A percentile compares a stretch with the other conserved stretches of the same genome.
These are phyloP conservation scores for Apodemia mormo DNA, from an alignment of 2,888 invertebrate species.

Conservation along the genomic window DNA sequence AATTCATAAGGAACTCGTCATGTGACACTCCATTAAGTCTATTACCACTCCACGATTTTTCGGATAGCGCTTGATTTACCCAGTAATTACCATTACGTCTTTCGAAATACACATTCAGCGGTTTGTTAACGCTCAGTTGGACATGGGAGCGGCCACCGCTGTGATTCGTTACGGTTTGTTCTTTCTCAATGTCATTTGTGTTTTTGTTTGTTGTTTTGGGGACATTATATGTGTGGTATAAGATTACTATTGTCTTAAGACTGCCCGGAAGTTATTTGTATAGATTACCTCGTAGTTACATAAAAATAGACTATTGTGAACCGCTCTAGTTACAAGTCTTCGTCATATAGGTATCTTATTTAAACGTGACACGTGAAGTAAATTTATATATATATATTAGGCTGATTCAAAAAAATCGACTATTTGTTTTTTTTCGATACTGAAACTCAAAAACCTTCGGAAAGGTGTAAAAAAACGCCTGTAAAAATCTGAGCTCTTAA, in stretches of 20 bases:
- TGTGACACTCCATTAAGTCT: neutral
- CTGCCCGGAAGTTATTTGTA: neutral
- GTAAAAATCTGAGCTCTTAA: too few relatives aligned
- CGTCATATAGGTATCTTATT: too few relatives aligned
- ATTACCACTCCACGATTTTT: neutral
- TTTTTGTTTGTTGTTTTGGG: slow-evolving; percentile 2
- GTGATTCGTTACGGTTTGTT: slow-evolving; percentile 48
- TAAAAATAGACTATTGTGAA: neutral
- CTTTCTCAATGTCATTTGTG: slow-evolving; percentile 41
- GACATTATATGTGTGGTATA: neutral
- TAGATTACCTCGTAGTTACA: neutral
- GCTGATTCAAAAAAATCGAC: too few relatives aligned
- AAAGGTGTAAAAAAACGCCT: too few relatives aligned
- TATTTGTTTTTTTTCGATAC: too few relatives aligned
- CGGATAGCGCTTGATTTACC: slow-evolving; percentile 1
- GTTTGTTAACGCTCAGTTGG: slow-evolving; percentile 44
- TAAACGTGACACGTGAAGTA: too few relatives aligned
- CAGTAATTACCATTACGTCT: slow-evolving; percentile 9
- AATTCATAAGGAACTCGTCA: too few relatives aligned
- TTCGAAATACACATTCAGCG: neutral
- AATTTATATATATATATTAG: too few relatives aligned
- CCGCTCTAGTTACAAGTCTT: too few relatives aligned
- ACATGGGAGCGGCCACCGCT: slow-evolving; percentile 46
- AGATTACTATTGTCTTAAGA: neutral
- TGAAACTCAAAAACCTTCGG: too few relatives aligned